Conservation (phyloP, 1,140 invertebrate genomes). For the Matsumurasca onukii region DNA sequence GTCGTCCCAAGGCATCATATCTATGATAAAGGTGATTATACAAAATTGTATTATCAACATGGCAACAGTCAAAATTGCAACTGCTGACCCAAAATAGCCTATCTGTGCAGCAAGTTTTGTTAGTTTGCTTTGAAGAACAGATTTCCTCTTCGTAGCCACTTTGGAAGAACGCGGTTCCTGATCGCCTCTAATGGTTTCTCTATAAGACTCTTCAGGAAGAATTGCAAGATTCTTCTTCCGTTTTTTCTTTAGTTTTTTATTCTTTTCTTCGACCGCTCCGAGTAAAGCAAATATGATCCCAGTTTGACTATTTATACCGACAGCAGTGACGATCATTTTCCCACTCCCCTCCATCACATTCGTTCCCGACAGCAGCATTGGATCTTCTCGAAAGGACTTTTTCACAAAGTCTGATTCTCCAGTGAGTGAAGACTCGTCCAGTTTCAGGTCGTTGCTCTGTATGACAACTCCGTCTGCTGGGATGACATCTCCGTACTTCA, state of each 20-base stretch:
- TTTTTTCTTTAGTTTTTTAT: constrained; percentile 89
- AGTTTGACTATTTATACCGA: constrained; percentile 98
- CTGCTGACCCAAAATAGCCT: constrained; percentile 96
- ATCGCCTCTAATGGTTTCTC: constrained; percentile 51
- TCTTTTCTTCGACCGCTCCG: constrained; percentile 90
- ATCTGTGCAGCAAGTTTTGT: constrained; percentile 99
- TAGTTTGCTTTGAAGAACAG: constrained; percentile 97
- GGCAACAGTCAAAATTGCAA: constrained; percentile 94
- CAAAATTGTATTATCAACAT: constrained; percentile 96
- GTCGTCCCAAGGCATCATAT: constrained; percentile 71
- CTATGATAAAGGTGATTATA: constrained; percentile 84
- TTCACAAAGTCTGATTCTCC: constrained; percentile 99
- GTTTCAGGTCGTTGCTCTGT: constrained; percentile 98
- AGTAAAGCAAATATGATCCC: constrained; percentile 99
- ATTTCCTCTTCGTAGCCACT: constrained; percentile 84
- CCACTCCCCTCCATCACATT: constrained; percentile 99
- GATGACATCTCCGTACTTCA: constrained; percentile 95
- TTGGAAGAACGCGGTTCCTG: constrained; percentile 40
- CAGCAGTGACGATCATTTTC: constrained; percentile 98
- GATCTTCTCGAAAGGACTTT: constrained; percentile 90
- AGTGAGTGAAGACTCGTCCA: constrained; percentile 98
- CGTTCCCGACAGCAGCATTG: constrained; percentile 96
- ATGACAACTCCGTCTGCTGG: constrained; percentile 97
- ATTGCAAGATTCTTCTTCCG: constrained; percentile 8
- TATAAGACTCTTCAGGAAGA: not conserved